Percentiles rank a stretch among this genome's conserved stretches.
phyloP scores from a whole-genome alignment of 2,113 vertebrate genomes.

The Lepus europaeus region DNA sequence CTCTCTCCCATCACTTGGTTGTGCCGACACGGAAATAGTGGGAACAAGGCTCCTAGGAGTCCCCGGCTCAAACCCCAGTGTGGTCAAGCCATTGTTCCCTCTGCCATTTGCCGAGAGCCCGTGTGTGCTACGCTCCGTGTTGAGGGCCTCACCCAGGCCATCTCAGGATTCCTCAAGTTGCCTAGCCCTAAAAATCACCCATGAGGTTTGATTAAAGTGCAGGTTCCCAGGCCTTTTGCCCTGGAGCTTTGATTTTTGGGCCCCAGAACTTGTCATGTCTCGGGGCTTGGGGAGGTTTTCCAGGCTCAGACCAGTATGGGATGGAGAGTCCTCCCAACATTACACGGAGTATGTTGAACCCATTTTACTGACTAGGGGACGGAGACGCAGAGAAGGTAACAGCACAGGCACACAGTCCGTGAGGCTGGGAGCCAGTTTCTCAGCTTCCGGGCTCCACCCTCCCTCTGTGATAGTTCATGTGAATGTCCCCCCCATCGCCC shows the following conservation, averaged over 20 bases:
- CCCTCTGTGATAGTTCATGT: not conserved
- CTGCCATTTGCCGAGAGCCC: not conserved
- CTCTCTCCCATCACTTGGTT: too few relatives aligned
- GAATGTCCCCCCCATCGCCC: accelerated
- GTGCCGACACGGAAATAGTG: not conserved
- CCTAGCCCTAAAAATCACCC: not conserved
- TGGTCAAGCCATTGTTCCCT: not conserved
- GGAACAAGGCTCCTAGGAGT: not conserved
- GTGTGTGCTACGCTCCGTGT: accelerated
- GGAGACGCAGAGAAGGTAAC: not conserved
- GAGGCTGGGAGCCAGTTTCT: not conserved
- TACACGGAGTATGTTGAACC: not conserved
- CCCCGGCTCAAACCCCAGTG: not conserved
- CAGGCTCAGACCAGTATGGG: not conserved
- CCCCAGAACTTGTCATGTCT: not conserved
- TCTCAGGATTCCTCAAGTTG: not conserved
- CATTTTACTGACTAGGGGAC: not conserved
- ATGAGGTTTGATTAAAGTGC: not conserved
- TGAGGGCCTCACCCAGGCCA: not conserved
- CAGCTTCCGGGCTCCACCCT: not conserved
- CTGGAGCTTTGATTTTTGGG: not conserved
- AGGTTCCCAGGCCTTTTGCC: not conserved
- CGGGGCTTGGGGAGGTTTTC: not conserved
- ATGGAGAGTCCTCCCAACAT: not conserved
- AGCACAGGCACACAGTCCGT: not conserved